Conservation (phyloP, 2,797 vertebrate species). For the Parambassis ranga region DNA sequence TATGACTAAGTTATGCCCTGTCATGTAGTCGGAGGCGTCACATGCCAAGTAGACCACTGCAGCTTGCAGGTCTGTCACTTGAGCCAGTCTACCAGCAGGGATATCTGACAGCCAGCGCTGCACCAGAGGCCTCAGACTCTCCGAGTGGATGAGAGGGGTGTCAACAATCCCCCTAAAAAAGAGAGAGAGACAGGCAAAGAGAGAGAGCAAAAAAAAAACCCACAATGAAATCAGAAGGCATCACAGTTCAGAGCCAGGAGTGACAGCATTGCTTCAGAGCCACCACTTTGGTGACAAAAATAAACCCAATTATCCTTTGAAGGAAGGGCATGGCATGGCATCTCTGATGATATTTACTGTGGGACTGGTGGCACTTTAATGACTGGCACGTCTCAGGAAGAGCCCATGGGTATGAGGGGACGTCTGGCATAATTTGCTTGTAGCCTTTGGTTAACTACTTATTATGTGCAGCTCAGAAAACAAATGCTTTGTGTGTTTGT, state of each 20-base stretch:
- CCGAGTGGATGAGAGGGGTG: slow-evolving; percentile 86
- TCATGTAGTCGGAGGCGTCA: slow-evolving; percentile 88
- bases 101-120: slow-evolving; percentile 86
- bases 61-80: slow-evolving; percentile 88
- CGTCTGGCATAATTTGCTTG: slow-evolving; percentile 48
- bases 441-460: slow-evolving; percentile 51
- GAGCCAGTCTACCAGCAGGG: slow-evolving; percentile 87
- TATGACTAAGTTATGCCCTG: slow-evolving; percentile 92
- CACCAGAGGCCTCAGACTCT: slow-evolving; percentile 84
- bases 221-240: slow-evolving; percentile 75
- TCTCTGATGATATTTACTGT: slow-evolving; percentile 68
- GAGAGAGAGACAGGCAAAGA: slow-evolving; percentile 44
- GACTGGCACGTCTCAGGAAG: slow-evolving; percentile 57
- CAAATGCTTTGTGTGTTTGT: not conserved
- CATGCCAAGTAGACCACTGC: slow-evolving; percentile 89
- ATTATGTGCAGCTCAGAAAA: slow-evolving; percentile 18
- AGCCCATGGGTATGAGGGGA: slow-evolving; percentile 33
- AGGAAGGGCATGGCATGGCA: slow-evolving; percentile 60
- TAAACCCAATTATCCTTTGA: slow-evolving; percentile 79
- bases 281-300: slow-evolving; percentile 77
- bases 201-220: not conserved
- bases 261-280: slow-evolving; percentile 79
- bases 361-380: slow-evolving; percentile 49
- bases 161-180: slow-evolving; percentile 87
- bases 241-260: slow-evolving; percentile 73